A percentile compares a stretch with the other conserved stretches of the same genome.
These are phyloP conservation scores for Lepisosteus oculatus DNA, from an alignment of 2,113 vertebrate species.

Conservation along the genomic window DNA sequence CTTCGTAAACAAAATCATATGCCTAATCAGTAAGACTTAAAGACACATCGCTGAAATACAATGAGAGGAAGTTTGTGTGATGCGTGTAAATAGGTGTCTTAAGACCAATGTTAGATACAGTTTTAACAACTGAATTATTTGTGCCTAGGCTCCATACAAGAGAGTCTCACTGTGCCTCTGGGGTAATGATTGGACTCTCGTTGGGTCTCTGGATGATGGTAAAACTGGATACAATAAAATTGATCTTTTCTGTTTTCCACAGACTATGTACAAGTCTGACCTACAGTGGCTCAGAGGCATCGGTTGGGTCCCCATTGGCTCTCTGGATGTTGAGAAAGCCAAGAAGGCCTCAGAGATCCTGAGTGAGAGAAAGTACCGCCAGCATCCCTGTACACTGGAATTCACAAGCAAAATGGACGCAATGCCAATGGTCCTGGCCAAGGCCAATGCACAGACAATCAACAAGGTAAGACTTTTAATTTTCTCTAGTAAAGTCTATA, in stretches of 20 bases:
- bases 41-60: too few relatives aligned
- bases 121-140: too few relatives aligned
- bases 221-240: too few relatives aligned
- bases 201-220: too few relatives aligned
- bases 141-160: too few relatives aligned
- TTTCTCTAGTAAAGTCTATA: background rate
- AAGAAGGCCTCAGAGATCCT: constrained; percentile 75
- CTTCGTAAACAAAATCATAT: too few relatives aligned
- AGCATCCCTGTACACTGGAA: constrained; percentile 76
- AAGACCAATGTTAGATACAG: too few relatives aligned
- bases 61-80: too few relatives aligned
- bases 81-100: too few relatives aligned
- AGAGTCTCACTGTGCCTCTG: too few relatives aligned
- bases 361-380: constrained; percentile 75
- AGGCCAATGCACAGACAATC: constrained; percentile 78
- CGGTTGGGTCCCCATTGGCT: constrained; percentile 80
- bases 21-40: too few relatives aligned
- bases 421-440: constrained; percentile 82
- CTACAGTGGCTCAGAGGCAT: constrained; percentile 62
- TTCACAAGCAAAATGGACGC: constrained; percentile 85
- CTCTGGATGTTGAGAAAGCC: constrained; percentile 72
- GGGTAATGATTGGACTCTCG: too few relatives aligned
- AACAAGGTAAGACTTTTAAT: constrained; percentile 65
- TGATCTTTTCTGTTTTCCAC: background rate
- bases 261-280: constrained; percentile 68